Evolutionary conservation across 2,888 invertebrate genomes (phyloP).

Genomic region (Paralinhomoeus sp.): DNA sequence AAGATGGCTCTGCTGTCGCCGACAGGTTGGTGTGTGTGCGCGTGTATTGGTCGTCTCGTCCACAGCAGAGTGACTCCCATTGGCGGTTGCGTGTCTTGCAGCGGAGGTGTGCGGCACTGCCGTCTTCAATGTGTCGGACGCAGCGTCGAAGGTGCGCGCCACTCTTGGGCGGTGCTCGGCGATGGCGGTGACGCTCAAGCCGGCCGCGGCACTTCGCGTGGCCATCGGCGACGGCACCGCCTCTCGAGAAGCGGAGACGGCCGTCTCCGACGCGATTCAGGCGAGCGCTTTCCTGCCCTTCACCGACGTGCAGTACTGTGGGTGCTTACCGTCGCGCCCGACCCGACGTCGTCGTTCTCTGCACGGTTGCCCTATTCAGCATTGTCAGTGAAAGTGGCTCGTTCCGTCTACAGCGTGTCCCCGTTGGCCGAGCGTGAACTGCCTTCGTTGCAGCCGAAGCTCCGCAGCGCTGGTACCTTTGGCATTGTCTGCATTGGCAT

Average conservation of each 20-base stretch:
- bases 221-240: conserved; percentile 75
- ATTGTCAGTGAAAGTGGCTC: conserved; percentile 75
- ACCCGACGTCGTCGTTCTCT: not conserved
- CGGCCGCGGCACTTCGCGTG: conserved; percentile 50
- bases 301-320: not conserved
- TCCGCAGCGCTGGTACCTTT: conserved; percentile 45
- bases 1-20: conserved; percentile 58
- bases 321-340: not conserved
- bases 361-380: conserved; percentile 33
- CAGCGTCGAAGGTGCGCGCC: no score
- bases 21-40: conserved; percentile 20
- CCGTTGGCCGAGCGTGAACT: conserved; percentile 59
- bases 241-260: conserved; percentile 60
- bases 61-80: not conserved
- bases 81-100: conserved; percentile 6
- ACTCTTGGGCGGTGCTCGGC: no score
- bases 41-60: not conserved
- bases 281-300: conserved; percentile 19
- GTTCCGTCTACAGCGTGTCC: conserved; percentile 70
- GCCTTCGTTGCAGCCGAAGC: conserved; percentile 53
- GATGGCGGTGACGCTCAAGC: conserved; percentile 35
- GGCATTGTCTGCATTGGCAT: no score
- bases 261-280: conserved; percentile 41
- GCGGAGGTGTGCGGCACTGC: conserved; percentile 41
- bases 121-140: conserved; percentile 44